Evolutionary conservation across 2,888 invertebrate genomes (phyloP).

Genomic region (Charanyca ferruginea): DNA sequence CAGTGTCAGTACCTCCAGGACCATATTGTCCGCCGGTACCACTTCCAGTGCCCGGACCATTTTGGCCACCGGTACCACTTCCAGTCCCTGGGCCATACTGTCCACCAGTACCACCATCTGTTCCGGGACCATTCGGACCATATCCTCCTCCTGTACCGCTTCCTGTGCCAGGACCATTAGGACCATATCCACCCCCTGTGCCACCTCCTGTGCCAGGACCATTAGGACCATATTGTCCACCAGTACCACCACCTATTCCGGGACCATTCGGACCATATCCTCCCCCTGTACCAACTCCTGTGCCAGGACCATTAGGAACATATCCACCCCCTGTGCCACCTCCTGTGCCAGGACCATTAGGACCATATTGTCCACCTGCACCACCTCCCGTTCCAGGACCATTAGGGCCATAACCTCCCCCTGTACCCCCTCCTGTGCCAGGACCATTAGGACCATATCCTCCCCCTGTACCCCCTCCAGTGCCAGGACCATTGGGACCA

Average conservation of each 20-base stretch:
- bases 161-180: constrained; percentile 19
- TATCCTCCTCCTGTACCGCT: constrained; percentile 20
- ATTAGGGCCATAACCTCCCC: constrained; percentile 21
- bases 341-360: constrained; percentile 20
- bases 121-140: too few relatives aligned
- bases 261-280: constrained; percentile 39
- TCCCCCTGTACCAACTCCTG: constrained; percentile 15
- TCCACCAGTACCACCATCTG: constrained; percentile 24
- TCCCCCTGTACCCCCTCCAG: constrained; percentile 31
- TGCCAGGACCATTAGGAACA: constrained; percentile 32
- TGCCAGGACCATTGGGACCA: constrained; percentile 33
- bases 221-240: constrained; percentile 47
- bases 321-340: constrained; percentile 15
- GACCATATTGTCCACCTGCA: constrained; percentile 15
- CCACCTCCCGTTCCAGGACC: constrained; percentile 9
- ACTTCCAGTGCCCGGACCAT: constrained; percentile 15
- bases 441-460: constrained; percentile 11
- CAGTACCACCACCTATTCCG: constrained; percentile 19
- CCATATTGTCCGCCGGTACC: constrained; percentile 21
- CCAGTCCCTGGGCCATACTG: constrained; percentile 37
- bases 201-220: constrained; percentile 28
- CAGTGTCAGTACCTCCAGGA: constrained; percentile 38
- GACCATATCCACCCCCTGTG: constrained; percentile 23
- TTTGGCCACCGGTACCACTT: constrained; percentile 18
- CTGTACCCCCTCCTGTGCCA: neutral